Evolutionary conservation across 2,888 invertebrate genomes (phyloP).

Genomic region (Thecocarcelia acutangulata): DNA sequence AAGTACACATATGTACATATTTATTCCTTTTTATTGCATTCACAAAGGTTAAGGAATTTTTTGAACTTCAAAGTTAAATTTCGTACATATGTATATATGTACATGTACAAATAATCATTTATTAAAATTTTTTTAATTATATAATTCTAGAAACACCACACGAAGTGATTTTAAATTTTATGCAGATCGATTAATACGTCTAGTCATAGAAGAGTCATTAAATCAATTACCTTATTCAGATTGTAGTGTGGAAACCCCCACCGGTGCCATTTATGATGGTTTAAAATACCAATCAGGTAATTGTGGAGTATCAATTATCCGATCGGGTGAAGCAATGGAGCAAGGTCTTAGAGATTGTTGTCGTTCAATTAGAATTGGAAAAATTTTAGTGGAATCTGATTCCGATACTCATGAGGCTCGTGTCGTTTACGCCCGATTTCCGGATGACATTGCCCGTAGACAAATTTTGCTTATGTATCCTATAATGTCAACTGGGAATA

Average conservation of each 20-base stretch:
- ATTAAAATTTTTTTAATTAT: not conserved
- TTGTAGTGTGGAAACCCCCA: conserved; percentile 95
- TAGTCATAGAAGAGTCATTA: conserved; percentile 98
- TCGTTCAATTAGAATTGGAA: conserved; percentile 98
- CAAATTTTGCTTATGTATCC: conserved; percentile 98
- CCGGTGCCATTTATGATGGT: conserved; percentile 92
- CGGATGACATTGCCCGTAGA: conserved; percentile 94
- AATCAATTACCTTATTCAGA: conserved; percentile 96
- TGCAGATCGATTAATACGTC: conserved; percentile 97
- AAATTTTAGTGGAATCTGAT: conserved; percentile 98
- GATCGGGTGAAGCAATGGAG: conserved; percentile 98
- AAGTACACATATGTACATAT: not conserved
- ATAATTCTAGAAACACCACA: conserved; percentile 88
- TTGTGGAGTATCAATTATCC: conserved; percentile 98
- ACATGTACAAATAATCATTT: no score
- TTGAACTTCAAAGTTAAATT: no score
- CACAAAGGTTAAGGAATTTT: no score
- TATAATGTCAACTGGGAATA: conserved; percentile 99
- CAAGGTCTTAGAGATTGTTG: conserved; percentile 97
- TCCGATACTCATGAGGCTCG: conserved; percentile 97
- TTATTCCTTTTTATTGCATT: no score
- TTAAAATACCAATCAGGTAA: conserved; percentile 98
- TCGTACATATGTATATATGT: no score
- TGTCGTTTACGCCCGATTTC: conserved; percentile 98
- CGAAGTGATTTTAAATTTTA: conserved; percentile 99